Conservation (phyloP, 2,113 vertebrate genomes). For the Mionectes macconnelli region DNA sequence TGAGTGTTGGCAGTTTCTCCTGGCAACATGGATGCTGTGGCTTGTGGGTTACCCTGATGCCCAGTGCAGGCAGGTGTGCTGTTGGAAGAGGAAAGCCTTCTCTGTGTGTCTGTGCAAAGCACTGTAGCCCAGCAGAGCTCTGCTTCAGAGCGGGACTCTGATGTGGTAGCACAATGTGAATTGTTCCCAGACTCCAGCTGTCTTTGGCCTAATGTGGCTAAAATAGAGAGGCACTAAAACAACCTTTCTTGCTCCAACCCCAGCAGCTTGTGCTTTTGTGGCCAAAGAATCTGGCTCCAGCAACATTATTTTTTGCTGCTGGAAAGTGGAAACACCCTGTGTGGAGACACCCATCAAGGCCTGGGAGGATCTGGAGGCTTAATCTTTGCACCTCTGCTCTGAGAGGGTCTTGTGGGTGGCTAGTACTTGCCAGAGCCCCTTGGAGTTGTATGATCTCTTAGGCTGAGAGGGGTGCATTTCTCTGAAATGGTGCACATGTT, state of each 20-base stretch:
- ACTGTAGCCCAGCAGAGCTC: neutral
- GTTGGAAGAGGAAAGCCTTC: neutral
- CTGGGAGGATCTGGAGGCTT: neutral
- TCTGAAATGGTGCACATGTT: accelerated
- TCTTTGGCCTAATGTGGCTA: neutral
- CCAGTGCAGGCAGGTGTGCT: neutral
- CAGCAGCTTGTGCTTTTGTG: neutral
- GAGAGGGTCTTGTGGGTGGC: neutral
- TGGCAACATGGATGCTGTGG: neutral
- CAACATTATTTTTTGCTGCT: neutral
- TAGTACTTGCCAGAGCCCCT: neutral
- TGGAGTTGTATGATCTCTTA: neutral
- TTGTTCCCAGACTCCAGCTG: neutral
- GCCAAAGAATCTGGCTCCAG: neutral
- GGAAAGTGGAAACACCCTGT: neutral
- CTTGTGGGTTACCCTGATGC: neutral
- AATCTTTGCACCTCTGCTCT: neutral
- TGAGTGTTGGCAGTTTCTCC: neutral
- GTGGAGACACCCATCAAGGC: neutral
- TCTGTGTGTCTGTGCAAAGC: neutral
- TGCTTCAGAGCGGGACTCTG: neutral
- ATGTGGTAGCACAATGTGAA: neutral
- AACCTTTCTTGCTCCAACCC: neutral
- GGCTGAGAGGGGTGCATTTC: neutral
- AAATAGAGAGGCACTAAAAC: neutral